Evolutionary conservation across 2,113 vertebrate genomes (phyloP).

Genomic region (Corydoras maculifer): DNA sequence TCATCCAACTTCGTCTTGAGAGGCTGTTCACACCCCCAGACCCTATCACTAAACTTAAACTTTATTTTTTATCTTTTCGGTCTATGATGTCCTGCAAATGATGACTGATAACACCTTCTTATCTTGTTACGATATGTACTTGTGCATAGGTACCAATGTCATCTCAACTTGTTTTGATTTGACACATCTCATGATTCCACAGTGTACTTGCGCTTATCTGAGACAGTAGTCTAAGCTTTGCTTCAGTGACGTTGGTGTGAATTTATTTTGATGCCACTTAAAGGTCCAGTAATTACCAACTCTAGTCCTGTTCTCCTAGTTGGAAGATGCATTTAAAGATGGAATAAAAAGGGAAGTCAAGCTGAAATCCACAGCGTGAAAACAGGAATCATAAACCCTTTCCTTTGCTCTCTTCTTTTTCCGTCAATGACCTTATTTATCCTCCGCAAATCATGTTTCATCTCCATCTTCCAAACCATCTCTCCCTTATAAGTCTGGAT

Average conservation of each 20-base stretch:
- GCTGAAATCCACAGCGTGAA: neutral
- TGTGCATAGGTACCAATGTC: neutral
- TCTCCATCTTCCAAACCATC: constrained; percentile 18
- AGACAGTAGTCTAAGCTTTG: constrained; percentile 63
- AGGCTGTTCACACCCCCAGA: no score
- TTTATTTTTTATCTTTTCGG: neutral
- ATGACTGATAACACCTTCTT: neutral
- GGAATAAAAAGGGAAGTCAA: constrained; percentile 16
- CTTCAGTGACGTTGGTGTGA: constrained; percentile 54
- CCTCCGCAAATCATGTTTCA: constrained; percentile 13
- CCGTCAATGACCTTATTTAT: constrained; percentile 13
- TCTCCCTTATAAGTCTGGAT: constrained; percentile 7
- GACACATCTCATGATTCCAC: constrained; percentile 47
- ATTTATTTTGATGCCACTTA: constrained; percentile 57
- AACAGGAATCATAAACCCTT: constrained; percentile 22
- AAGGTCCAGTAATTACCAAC: constrained; percentile 52
- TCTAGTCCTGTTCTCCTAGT: constrained; percentile 40
- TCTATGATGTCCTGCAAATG: neutral
- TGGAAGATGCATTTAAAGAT: constrained; percentile 30
- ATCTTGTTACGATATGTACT: constrained; percentile 24
- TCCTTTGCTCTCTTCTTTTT: neutral
- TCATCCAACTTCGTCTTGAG: no score
- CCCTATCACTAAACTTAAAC: no score
- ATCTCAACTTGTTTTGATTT: constrained; percentile 55
- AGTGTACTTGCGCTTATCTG: constrained; percentile 62